Base-by-base conservation (phyloP, 2,888 invertebrate species). In the Lapara coniferarum region DNA sequence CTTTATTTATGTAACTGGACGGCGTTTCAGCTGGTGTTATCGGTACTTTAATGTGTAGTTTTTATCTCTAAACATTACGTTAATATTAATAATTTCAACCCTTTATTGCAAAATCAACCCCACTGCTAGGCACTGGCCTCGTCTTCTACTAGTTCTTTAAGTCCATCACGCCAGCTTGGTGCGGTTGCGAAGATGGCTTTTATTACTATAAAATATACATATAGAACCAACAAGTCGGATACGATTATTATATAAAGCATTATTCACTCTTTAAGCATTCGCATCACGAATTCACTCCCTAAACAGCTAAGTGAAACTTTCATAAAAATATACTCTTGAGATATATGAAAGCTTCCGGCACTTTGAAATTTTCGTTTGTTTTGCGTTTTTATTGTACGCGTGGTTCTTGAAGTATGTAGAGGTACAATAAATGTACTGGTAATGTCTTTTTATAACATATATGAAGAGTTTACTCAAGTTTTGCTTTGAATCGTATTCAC, bases 281-380 rank as follows among this genome's bases (percentile, higher is more conserved):
- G 10, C n/a, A 44, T 57, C 56, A 67, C 49, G 57, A 25, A 57
- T 49, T 44, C 57, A 30, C 57, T n/a, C 51, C 57, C 30, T 67
- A 67, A 67, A 67, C 19, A 56, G 57, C n/a, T 44, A 68, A 51
- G 51, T 68, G 57, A 68, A 68, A 30, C 57, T 30, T 30, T 25
- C 56, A 68, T 68, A 66, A 66, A 66, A 55, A 52, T 10, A 57
- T 49, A 51, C n/a, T 16, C 25, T 25, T 13, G 57, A 68, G 30
- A 16, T 30, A 53, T 53, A 30, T 14, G 57, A 16, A 58, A n/a
- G 67, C 57, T 49, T 68, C 14, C 30, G 49, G 59, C 25, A 58
- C n/a, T 68, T 57, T 30, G 30, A 3, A n/a, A 16, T 59, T 16
- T 59, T 59, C 16, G 12, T 12, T 16, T 59, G 58, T 59, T 59